Percentiles rank a stretch among this genome's conserved stretches.
These are phyloP conservation scores for Castor canadensis DNA, from an alignment of 2,113 vertebrate species.

Conservation along the genomic window DNA sequence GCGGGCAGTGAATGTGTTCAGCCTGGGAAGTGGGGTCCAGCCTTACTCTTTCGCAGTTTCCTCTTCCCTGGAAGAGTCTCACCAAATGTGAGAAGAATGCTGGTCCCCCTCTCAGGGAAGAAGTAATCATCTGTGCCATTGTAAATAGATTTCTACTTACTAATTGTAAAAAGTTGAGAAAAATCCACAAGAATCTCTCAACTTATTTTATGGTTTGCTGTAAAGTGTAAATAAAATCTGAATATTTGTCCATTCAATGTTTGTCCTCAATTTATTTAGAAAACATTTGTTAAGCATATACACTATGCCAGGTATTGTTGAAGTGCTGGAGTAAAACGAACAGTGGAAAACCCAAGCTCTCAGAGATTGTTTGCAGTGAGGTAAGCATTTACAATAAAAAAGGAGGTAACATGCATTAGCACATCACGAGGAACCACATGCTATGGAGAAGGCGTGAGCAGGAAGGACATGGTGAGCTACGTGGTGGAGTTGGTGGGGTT, in stretches of 20 bases:
- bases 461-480: not conserved
- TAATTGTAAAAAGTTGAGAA: not conserved
- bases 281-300: not conserved
- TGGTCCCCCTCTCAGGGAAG: not conserved
- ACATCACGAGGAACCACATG: not conserved
- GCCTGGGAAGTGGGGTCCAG: not conserved
- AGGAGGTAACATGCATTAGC: not conserved
- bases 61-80: not conserved
- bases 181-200: not conserved
- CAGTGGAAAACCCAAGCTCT: not conserved
- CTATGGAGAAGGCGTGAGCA: not conserved
- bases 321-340: not conserved
- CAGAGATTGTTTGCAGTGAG: not conserved
- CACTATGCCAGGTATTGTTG: not conserved
- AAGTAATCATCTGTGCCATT: not conserved
- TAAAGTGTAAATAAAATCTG: not conserved
- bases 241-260: not conserved
- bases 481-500: not conserved
- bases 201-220: not conserved
- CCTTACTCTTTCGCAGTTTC: not conserved
- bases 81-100: not conserved
- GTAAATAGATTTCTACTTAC: not conserved
- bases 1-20: too few relatives aligned
- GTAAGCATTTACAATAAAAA: not conserved
- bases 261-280: not conserved